These are phyloP conservation scores for Lepus americanus DNA, from an alignment of 2,113 vertebrate species.

Conservation along the genomic window DNA sequence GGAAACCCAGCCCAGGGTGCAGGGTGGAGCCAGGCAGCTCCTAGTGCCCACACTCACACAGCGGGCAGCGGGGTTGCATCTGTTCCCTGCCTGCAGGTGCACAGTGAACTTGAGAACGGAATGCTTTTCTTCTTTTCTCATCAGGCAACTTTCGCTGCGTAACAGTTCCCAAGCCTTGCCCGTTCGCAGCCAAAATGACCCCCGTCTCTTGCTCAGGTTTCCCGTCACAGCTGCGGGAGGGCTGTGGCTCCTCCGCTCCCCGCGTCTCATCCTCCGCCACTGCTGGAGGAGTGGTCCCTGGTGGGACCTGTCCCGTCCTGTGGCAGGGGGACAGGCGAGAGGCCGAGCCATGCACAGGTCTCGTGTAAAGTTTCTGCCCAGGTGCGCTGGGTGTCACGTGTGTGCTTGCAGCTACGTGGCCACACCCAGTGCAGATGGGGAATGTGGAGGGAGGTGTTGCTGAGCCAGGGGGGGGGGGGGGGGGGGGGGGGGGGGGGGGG, in stretches of 20 bases:
- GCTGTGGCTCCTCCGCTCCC: background rate
- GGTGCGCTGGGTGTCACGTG: rapidly evolving
- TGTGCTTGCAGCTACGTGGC: background rate
- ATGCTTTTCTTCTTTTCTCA: background rate
- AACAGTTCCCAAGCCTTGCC: background rate
- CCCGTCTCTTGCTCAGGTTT: background rate
- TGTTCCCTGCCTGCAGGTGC: background rate
- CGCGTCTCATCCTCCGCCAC: background rate
- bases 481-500: background rate
- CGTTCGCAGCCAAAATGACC: background rate
- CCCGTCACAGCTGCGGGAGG: background rate
- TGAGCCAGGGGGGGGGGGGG: background rate
- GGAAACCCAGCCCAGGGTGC: background rate
- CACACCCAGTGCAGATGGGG: no score
- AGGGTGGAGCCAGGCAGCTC: background rate
- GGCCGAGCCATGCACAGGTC: background rate
- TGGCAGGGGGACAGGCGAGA: background rate
- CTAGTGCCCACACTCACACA: background rate
- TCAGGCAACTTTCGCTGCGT: background rate
- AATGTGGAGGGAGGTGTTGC: background rate
- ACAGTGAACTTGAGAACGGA: background rate
- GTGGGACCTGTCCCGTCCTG: no score
- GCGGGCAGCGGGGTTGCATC: background rate
- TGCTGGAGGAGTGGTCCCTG: background rate
- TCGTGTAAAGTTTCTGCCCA: background rate